Evolutionary conservation across 2,113 vertebrate genomes (phyloP), one percentile per base, ranked within the genome.

Genomic region (Catharus fuscescens): DNA sequence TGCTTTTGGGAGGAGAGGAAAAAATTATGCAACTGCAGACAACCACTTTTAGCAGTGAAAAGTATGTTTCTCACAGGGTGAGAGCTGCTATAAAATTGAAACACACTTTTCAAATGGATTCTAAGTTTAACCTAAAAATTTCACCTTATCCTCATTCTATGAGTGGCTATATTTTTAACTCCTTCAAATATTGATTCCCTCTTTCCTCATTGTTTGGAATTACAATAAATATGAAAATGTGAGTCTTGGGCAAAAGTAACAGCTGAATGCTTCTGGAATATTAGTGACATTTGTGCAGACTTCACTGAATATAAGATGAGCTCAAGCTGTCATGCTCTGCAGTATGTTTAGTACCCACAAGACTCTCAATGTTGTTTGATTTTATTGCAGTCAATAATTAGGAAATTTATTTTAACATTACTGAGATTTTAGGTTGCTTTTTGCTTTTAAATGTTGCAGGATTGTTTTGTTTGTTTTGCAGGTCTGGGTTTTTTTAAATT

Each of bases 221-320:
- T n/a, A 66, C 8, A 91, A 84, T 83, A 91, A 92, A 82, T 52
- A 78, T 83, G 36, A 80, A 67, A 82, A 84, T 66, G 4, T 36
- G 47, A 73, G 36, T 66, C 56, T 61, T 88, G 87, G 70, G 56
- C 42, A 86, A 81, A 91, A 69, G 17, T 79, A 96, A 76, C 57
- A 92, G 65, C 50, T 90, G 74, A 95, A 88, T 86, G 24, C 36
- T 96, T 95, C 59, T 92, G 62, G 52, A 84, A 77, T 92, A 80
- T 90, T 93, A 88, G 84, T 71, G 94, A 87, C 28, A 87, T 95
- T 95, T 94, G 77, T 66, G 60, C 40, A 92, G 52, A 74, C 45
- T 90, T 96, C 59, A 59, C 31, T 93, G 90, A 96, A 96, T 92
- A 74, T 65, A 53, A 94, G 67, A 93, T 96, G 86, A 95, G 42